Evolutionary conservation across 2,797 vertebrate species (phyloP).

Genomic region (Macropus fuliginosus): DNA sequence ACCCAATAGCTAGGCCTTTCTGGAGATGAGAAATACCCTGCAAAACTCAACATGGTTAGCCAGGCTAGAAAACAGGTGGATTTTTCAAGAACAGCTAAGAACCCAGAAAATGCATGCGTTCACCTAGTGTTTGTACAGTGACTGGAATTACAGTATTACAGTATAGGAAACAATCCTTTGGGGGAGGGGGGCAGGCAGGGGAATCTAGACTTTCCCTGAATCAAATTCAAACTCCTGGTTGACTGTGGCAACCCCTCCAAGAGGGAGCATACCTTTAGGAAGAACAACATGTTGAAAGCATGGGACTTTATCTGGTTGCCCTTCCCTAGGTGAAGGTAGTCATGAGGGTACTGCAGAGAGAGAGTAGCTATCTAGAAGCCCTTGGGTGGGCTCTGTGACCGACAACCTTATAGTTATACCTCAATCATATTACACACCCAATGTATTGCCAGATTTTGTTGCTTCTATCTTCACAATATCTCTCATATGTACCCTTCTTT

Average conservation of each 20-base stretch:
- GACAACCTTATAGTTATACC: background rate
- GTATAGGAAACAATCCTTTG: no score
- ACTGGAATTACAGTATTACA: background rate
- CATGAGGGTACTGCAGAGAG: background rate
- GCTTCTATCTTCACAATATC: background rate
- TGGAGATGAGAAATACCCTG: constrained; percentile 24
- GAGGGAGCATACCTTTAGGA: background rate
- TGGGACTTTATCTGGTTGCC: background rate
- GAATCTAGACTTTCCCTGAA: background rate
- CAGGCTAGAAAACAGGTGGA: constrained; percentile 7
- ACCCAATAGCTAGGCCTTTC: background rate
- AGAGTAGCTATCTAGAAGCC: background rate
- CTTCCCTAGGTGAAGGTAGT: background rate
- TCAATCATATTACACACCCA: background rate
- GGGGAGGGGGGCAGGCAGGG: no score
- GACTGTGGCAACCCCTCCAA: background rate
- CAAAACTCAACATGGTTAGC: background rate
- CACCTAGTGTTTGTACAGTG: background rate
- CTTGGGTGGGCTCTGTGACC: background rate
- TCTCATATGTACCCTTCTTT: background rate
- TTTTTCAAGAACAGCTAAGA: constrained; percentile 28
- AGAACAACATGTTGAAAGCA: background rate
- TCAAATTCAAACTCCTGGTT: background rate
- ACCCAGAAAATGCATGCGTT: constrained; percentile 27
- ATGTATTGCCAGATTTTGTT: background rate